Evolutionary conservation across 2,888 invertebrate genomes (phyloP).

Genomic region (Acleris laterana): DNA sequence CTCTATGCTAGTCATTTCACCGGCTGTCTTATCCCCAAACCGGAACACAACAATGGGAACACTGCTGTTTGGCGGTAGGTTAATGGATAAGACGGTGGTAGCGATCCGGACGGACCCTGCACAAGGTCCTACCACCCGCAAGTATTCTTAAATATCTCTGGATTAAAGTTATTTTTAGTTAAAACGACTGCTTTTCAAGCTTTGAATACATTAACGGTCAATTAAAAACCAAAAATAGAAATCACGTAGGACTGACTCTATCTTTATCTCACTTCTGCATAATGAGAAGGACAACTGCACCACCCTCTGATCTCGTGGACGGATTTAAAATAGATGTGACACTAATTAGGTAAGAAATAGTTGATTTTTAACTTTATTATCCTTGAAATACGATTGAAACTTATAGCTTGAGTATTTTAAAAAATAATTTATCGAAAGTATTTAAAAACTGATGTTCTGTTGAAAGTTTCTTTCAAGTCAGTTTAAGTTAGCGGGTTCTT

Average conservation of each 20-base stretch:
- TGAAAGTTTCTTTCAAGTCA: slow-evolving; percentile 26
- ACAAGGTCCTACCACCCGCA: too few species aligned
- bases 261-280: slow-evolving; percentile 1
- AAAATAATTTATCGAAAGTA: slow-evolving; percentile 21
- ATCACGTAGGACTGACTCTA: slow-evolving; percentile 1
- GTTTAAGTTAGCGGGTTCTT: slow-evolving; percentile 15
- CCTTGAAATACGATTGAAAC: background rate
- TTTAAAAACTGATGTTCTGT: slow-evolving; percentile 28
- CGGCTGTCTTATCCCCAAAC: too few species aligned
- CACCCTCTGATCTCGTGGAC: slow-evolving; percentile 26
- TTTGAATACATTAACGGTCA: slow-evolving; percentile 8
- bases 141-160: too few species aligned
- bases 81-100: too few species aligned
- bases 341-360: slow-evolving; percentile 25
- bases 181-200: slow-evolving; percentile 2
- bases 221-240: slow-evolving; percentile 31
- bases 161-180: background rate
- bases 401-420: slow-evolving; percentile 12
- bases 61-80: too few species aligned
- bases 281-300: slow-evolving; percentile 16
- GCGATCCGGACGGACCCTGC: too few species aligned
- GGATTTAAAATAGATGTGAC: slow-evolving; percentile 34
- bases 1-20: too few species aligned
- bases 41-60: too few species aligned
- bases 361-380: slow-evolving; percentile 13